phyloP scores from a whole-genome alignment of 2,113 vertebrate species.

The Bufo bufo region DNA sequence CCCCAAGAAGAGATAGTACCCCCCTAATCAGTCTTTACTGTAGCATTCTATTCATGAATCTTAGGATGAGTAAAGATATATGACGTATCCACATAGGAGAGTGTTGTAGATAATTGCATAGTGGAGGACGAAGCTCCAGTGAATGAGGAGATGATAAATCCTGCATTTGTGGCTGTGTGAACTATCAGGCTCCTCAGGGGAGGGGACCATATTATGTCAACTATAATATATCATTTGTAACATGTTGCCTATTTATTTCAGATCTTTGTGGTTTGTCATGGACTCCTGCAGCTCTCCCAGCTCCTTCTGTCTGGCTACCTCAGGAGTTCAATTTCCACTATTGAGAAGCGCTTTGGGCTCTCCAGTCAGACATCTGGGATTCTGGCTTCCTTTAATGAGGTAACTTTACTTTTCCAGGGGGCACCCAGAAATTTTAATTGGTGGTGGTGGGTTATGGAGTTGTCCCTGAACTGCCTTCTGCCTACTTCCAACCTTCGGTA shows the following conservation, averaged over 20 bases:
- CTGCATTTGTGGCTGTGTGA: not conserved
- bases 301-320: conserved; percentile 89
- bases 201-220: not conserved
- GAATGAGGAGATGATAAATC: not conserved
- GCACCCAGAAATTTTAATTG: not conserved
- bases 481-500: no score
- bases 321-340: conserved; percentile 93
- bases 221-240: no score
- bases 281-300: conserved; percentile 84
- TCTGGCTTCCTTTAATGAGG: conserved; percentile 92
- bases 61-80: no score
- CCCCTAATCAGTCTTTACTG: no score
- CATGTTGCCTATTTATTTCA: conserved; percentile 59
- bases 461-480: no score
- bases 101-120: no score
- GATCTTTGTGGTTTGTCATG: conserved; percentile 92
- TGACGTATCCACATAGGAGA: no score
- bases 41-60: no score
- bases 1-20: no score
- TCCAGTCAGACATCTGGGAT: conserved; percentile 90
- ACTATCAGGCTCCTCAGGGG: not conserved
- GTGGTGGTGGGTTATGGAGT: no score
- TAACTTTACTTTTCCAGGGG: conserved; percentile 54
- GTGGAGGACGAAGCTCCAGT: no score
- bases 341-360: conserved; percentile 90